phyloP scores from a whole-genome alignment of 2,113 vertebrate species.

The Hemichromis elongatus region DNA sequence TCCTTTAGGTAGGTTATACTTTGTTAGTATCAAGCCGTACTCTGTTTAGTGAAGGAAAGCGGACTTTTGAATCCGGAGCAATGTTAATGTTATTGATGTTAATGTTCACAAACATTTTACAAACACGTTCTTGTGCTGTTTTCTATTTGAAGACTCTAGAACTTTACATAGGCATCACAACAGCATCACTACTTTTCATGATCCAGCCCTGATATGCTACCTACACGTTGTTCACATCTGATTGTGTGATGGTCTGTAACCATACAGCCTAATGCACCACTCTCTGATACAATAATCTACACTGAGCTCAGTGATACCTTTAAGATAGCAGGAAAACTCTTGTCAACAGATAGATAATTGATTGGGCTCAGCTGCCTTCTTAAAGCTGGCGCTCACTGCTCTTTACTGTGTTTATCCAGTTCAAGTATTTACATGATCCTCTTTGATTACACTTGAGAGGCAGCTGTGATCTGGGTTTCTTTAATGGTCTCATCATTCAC shows the following conservation, averaged over 20 bases:
- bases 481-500: slow-evolving; percentile 33
- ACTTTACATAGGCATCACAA: not conserved
- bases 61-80: not conserved
- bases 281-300: not conserved
- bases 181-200: not conserved
- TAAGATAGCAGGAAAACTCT: not conserved
- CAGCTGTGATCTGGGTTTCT: slow-evolving; percentile 32
- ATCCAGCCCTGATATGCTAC: not conserved
- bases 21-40: not conserved
- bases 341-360: slow-evolving; percentile 6
- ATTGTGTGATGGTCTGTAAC: not conserved
- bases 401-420: slow-evolving; percentile 21
- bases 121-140: not conserved
- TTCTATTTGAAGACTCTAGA: not conserved
- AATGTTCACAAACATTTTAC: not conserved
- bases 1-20: not conserved
- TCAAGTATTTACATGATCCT: slow-evolving; percentile 10
- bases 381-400: not conserved
- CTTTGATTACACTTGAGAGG: slow-evolving; percentile 34
- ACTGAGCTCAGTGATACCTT: not conserved
- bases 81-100: no score
- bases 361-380: not conserved
- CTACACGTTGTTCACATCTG: not conserved
- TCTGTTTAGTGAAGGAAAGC: not conserved
- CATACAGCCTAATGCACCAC: not conserved